Evolutionary conservation across 2,113 vertebrate species (phyloP), one percentile per base, ranked within the genome.

Genomic region (Cebidichthys violaceus): DNA sequence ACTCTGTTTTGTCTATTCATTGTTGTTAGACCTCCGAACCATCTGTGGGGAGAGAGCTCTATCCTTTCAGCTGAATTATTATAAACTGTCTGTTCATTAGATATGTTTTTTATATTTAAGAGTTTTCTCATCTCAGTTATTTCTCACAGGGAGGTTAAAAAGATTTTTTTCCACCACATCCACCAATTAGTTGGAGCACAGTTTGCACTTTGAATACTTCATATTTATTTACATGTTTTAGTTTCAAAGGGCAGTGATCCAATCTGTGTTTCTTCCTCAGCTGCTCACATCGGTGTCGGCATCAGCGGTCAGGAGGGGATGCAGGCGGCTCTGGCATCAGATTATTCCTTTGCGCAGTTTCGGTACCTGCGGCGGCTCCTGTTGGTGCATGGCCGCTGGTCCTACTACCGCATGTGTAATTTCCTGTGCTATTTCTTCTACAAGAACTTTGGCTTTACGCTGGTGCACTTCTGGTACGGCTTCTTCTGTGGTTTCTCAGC

Each of bases 381-480:
- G 69, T 85, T 96, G 68, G 94, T 96, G 70, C 95, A 95, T 4
- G 96, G 96, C 29, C 95, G 95, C 70, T 96, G 94, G 95, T 96
- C 94, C 75, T 96, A 95, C 88, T 94, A 95, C 77, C 94, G 96
- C 79, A 96, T 95, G 93, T 96, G 96, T 88, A 95, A 95, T 52
- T 97, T 96, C 92, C 92, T 98, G 54, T 86, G 90, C 77, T 96
- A 97, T 88, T 98, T 97, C 88, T 97, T 97, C 90, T 96, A 96
- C 85, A 96, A 96, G 94, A 97, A 95, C 82, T 95, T 97, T 87
- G 94, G 93, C 31, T 97, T 97, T 84, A 96, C 94, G 1, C 85
- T 96, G 33, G 95, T 97, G 5, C 94, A 95, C 90, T 97, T 97
- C 93, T 97, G 94, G 95, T 97, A 96, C 31, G 95, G 94, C 24